Base-by-base conservation (phyloP, 2,888 invertebrate genomes). In the Drosophila yooni region DNA sequence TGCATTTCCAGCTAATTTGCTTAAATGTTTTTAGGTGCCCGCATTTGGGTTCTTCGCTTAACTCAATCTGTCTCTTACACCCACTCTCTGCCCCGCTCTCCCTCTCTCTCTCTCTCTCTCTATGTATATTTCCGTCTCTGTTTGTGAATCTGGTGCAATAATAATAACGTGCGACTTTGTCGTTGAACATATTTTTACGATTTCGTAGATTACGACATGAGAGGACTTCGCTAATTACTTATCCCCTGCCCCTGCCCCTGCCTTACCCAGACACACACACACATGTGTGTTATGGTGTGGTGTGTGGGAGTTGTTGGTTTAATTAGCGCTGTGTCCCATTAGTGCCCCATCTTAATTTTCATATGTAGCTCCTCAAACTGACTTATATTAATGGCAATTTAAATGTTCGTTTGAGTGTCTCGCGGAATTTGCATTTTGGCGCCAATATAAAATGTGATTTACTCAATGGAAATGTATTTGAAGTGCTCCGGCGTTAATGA, bases 1-100 rank as follows among this genome's bases (percentile, higher is more conserved):
- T 89, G 87, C 88, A 88, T 89, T 85, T 83, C 73, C 76, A 89
- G 91, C 88, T 89, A 89, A 89, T 90, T 89, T 90, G 87, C 78
- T 82, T 81, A 82, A 80, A 83, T 89, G 82, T 81, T 84, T 84
- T 88, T 87, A 88, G 86, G 89, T 87, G 85, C 76, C 62, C 60
- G 58, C 64, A 51, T 51, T 38, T 54, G 54, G 34, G 50, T 25
- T 48, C 54, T 58, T 63, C n/a, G 53, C 68, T 21, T 29, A 8
- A 48, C 53, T 18, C 60, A n/a, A 25, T 25, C 15, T 6, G 1
- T 13, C 46, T 27, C 25, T 59, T 63, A 38, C 43, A 15, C 34
- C 18, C 50, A 36, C 59, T 18, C 34, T 3, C 38, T 18, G 7
- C 3, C 25, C 18, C 18, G 18, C 34, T 18, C 56, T 43, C n/a